Evolutionary conservation across 2,888 invertebrate genomes (phyloP).

Genomic region (Julus scanicus): DNA sequence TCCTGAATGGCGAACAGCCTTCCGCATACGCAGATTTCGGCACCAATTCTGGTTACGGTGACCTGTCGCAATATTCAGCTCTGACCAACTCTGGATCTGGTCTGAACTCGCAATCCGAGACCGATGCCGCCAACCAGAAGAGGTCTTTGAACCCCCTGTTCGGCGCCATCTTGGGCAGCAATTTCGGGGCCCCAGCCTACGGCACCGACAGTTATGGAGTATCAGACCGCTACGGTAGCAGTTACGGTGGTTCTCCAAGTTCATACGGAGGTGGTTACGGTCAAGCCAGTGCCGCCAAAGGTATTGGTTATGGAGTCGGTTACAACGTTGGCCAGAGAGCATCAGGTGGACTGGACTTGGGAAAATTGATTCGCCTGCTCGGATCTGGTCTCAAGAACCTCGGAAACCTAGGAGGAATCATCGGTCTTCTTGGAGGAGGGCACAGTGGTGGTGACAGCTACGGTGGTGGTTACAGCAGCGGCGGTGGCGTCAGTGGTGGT

Average conservation of each 20-base stretch:
- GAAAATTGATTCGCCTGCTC: conserved; percentile 31
- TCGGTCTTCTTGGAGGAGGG: conserved; percentile 44
- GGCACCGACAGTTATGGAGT: conserved; percentile 17
- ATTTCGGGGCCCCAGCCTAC: background rate
- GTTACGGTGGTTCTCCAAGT: background rate
- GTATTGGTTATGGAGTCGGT: conserved; percentile 40
- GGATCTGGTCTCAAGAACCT: conserved; percentile 48
- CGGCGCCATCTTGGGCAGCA: conserved; percentile 26
- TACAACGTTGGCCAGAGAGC: conserved; percentile 17
- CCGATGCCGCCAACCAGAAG: conserved; percentile 39
- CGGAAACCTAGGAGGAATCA: background rate
- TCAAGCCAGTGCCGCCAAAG: conserved; percentile 24
- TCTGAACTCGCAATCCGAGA: background rate
- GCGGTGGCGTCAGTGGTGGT: background rate
- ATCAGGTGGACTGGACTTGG: conserved; percentile 32
- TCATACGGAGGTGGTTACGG: conserved; percentile 47
- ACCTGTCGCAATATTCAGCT: background rate
- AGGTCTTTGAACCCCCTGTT: conserved; percentile 13
- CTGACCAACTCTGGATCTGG: background rate
- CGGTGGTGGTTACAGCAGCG: background rate
- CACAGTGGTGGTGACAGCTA: background rate
- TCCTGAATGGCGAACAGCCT: conserved; percentile 49
- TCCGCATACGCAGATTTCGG: background rate
- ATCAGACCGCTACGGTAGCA: background rate
- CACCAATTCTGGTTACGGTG: background rate